These are phyloP conservation scores for Ditula angustiorana DNA, from an alignment of 2,888 invertebrate species.

Conservation along the genomic window DNA sequence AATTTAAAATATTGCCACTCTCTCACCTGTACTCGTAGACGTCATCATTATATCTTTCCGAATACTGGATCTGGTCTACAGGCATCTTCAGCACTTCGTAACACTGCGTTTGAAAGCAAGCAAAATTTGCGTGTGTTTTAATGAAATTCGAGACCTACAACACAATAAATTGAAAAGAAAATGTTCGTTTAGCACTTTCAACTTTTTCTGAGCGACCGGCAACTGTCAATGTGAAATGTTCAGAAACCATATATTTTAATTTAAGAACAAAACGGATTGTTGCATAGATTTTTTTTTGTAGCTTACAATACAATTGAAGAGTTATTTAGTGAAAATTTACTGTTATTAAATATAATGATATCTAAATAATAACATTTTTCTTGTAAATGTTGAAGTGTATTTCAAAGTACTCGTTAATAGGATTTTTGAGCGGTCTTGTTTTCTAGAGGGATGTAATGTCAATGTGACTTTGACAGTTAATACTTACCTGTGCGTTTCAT, in stretches of 20 bases:
- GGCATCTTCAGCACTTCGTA: slow-evolving; percentile 81
- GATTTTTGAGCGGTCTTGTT: background rate
- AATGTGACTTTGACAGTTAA: slow-evolving; percentile 27
- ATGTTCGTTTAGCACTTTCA: slow-evolving; percentile 32
- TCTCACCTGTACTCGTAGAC: slow-evolving; percentile 94
- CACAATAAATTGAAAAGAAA: slow-evolving; percentile 21
- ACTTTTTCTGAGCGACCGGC: slow-evolving; percentile 33
- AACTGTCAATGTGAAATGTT: slow-evolving; percentile 20
- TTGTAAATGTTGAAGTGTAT: too few species aligned
- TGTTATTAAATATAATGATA: too few species aligned
- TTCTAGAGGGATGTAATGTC: slow-evolving; percentile 31
- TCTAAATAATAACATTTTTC: too few species aligned
- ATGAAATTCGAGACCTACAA: background rate
- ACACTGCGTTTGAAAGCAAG: background rate
- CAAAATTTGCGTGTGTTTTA: background rate
- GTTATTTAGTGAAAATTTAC: too few species aligned
- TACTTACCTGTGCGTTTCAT: background rate
- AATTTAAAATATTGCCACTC: slow-evolving; percentile 23
- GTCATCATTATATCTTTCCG: slow-evolving; percentile 95
- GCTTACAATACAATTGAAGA: too few species aligned
- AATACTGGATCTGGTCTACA: slow-evolving; percentile 95
- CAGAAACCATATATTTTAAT: background rate
- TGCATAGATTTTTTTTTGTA: too few species aligned
- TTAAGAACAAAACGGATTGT: background rate
- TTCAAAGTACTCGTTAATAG: background rate